A percentile compares a stretch with the other conserved stretches of the same genome.
Conservation (phyloP, 2,888 invertebrate genomes). For the Teinopalpus imperialis region DNA sequence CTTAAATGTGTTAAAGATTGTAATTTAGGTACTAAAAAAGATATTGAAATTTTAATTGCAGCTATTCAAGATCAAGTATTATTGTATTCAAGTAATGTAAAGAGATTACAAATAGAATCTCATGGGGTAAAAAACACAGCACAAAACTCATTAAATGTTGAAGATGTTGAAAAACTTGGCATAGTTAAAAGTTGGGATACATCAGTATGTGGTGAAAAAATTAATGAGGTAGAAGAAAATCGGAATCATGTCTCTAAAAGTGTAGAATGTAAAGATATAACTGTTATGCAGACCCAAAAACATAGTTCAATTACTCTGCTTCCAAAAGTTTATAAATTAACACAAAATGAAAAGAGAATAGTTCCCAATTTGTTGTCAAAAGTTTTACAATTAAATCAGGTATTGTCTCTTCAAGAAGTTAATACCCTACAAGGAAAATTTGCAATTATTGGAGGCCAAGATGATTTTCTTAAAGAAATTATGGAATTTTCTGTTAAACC, state of each 20-base stretch:
- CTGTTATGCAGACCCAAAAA: slow-evolving; percentile 28
- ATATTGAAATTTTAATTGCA: slow-evolving; percentile 77
- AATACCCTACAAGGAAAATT: slow-evolving; percentile 85
- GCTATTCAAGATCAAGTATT: slow-evolving; percentile 47
- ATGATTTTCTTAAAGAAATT: slow-evolving; percentile 90
- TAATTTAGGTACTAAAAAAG: slow-evolving; percentile 85
- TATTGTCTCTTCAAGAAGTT: slow-evolving; percentile 82
- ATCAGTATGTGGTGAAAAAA: neutral
- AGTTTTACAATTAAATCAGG: slow-evolving; percentile 82
- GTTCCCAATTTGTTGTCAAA: slow-evolving; percentile 86
- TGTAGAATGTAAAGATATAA: slow-evolving; percentile 23
- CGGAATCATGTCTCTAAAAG: neutral
- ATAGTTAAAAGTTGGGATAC: neutral
- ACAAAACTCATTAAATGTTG: too few species aligned
- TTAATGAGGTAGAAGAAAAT: neutral
- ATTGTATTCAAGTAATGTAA: slow-evolving; percentile 28
- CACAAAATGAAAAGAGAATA: slow-evolving; percentile 36
- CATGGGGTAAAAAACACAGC: too few species aligned
- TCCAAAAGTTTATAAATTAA: slow-evolving; percentile 25
- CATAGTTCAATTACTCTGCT: slow-evolving; percentile 24
- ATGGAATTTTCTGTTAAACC: slow-evolving; percentile 84
- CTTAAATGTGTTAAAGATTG: slow-evolving; percentile 91
- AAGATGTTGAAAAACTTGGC: neutral
- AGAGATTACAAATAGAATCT: slow-evolving; percentile 33
- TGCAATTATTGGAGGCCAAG: slow-evolving; percentile 89